Evolutionary conservation across 2,113 vertebrate species (phyloP).

Genomic region (Cettia cetti): DNA sequence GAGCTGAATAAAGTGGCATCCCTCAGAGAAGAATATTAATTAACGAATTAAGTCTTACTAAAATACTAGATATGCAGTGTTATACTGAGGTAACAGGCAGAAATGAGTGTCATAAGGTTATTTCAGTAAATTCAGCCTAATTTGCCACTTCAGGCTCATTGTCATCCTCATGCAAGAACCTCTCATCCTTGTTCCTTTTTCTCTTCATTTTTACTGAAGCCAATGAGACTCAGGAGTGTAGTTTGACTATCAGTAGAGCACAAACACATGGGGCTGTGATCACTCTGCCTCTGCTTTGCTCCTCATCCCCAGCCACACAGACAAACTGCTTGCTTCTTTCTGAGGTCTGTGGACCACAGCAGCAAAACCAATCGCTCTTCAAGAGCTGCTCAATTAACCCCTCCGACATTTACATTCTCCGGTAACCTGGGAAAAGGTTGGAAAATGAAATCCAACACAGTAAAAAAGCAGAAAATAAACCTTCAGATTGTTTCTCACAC

Average conservation of each 20-base stretch:
- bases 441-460: neutral
- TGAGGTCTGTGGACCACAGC: neutral
- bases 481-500: neutral
- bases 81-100: neutral
- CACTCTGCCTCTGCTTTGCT: neutral
- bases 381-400: neutral
- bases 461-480: constrained; percentile 1
- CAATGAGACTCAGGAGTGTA: rapidly evolving
- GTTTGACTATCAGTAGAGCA: neutral
- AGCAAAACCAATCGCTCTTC: neutral
- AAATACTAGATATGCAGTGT: neutral
- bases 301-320: neutral
- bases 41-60: neutral
- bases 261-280: rapidly evolving
- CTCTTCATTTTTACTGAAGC: neutral
- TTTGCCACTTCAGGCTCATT: neutral
- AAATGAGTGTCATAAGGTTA: neutral
- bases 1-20: neutral
- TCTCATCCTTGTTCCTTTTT: neutral
- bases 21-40: neutral
- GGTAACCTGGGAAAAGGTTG: neutral
- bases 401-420: neutral
- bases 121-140: neutral
- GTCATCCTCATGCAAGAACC: neutral
- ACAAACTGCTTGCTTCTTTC: neutral